These are phyloP conservation scores for Erpobdella octoculata DNA, from an alignment of 2,888 invertebrate species.

Conservation along the genomic window DNA sequence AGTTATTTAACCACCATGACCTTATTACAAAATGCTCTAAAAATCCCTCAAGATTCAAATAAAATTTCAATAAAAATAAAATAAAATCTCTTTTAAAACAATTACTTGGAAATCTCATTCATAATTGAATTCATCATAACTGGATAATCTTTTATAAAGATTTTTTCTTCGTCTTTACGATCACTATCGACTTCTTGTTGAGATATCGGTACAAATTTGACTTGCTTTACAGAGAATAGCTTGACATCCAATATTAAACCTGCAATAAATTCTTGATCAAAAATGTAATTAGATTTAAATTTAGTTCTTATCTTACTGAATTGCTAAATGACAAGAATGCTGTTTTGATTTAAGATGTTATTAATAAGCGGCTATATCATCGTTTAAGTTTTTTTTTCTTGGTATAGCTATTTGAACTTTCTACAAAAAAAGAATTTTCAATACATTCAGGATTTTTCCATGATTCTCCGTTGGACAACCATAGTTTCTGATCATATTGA, in stretches of 20 bases:
- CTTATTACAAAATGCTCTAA: no score
- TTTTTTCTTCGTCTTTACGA: not conserved
- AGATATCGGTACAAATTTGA: not conserved
- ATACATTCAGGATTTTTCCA: conserved; percentile 49
- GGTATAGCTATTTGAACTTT: not conserved
- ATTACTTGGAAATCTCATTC: no score
- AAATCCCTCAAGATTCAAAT: no score
- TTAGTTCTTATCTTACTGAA: not conserved
- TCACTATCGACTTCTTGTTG: not conserved
- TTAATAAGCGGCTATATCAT: no score
- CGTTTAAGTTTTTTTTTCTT: not conserved
- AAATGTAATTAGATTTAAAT: not conserved
- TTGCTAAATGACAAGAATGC: no score
- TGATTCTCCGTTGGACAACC: conserved; percentile 50
- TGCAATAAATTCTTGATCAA: not conserved
- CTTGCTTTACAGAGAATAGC: not conserved
- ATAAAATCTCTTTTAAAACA: no score
- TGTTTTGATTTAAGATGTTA: no score
- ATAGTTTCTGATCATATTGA: conserved; percentile 46
- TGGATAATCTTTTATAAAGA: not conserved
- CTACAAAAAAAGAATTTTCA: no score
- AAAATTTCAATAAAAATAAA: no score
- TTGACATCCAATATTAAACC: not conserved
- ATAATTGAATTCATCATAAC: not conserved
- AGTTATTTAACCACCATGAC: no score